These are phyloP conservation scores for Hoplodrina ambigua DNA, from an alignment of 2,888 invertebrate species.

Conservation along the genomic window DNA sequence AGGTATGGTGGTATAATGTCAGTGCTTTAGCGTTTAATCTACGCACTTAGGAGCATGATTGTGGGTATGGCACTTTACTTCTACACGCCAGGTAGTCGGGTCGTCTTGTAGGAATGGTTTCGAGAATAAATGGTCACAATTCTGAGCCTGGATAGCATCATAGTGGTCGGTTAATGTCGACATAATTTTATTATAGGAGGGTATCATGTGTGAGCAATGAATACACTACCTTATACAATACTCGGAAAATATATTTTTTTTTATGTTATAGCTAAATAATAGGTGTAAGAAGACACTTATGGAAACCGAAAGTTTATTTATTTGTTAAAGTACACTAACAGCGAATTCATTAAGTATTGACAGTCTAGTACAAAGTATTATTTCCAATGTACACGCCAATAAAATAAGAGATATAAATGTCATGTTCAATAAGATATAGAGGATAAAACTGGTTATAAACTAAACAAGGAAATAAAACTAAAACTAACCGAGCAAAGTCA, in stretches of 20 bases:
- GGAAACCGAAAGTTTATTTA: too few species aligned
- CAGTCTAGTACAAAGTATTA: too few species aligned
- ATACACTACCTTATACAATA: slow-evolving; percentile 10
- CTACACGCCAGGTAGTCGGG: slow-evolving; percentile 40
- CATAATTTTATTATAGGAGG: slow-evolving; percentile 43
- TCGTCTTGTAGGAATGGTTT: slow-evolving; percentile 31
- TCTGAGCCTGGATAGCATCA: slow-evolving; percentile 49
- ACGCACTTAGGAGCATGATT: slow-evolving; percentile 62
- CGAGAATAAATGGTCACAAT: slow-evolving; percentile 52
- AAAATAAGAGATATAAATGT: too few species aligned
- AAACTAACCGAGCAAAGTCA: too few species aligned
- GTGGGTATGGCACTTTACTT: slow-evolving; percentile 58
- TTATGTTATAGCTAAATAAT: neutral
- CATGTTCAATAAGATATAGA: too few species aligned
- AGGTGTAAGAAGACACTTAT: too few species aligned
- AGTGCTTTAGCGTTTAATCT: slow-evolving; percentile 66
- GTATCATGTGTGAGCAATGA: slow-evolving; percentile 22
- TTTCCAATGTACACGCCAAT: too few species aligned
- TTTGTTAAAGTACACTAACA: too few species aligned
- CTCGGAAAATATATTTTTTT: neutral
- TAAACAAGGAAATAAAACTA: too few species aligned
- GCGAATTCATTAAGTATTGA: too few species aligned
- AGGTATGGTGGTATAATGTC: slow-evolving; percentile 57
- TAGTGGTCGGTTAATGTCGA: slow-evolving; percentile 26
- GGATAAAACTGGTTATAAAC: too few species aligned